phyloP scores from a whole-genome alignment of 2,888 invertebrate species.

The Lithosia quadra region DNA sequence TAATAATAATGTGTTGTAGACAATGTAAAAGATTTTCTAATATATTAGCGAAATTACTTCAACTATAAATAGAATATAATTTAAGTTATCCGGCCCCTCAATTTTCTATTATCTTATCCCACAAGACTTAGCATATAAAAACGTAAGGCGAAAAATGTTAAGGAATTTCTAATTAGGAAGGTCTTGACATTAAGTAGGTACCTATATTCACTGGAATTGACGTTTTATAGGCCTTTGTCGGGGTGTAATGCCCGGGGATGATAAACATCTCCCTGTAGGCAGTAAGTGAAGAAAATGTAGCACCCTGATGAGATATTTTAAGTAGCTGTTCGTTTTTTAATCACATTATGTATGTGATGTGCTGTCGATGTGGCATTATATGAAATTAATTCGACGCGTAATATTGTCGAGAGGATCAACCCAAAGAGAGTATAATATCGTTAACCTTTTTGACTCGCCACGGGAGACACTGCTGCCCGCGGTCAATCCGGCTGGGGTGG shows the following conservation, averaged over 20 bases:
- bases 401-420: background rate
- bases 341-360: slow-evolving; percentile 5
- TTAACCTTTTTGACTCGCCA: no score
- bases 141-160: slow-evolving; percentile 21
- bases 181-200: slow-evolving; percentile 26
- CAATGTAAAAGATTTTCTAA: background rate
- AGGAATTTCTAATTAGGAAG: slow-evolving; percentile 44
- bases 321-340: slow-evolving; percentile 10
- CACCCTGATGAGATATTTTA: slow-evolving; percentile 19
- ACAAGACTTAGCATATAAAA: slow-evolving; percentile 14
- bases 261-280: slow-evolving; percentile 6
- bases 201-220: slow-evolving; percentile 42
- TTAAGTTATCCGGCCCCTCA: background rate
- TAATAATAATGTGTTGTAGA: no score
- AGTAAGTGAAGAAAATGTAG: slow-evolving; percentile 24
- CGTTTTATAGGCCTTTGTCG: slow-evolving; percentile 34
- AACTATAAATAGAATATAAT: slow-evolving; percentile 8
- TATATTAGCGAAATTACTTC: background rate
- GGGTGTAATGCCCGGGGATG: slow-evolving; percentile 21
- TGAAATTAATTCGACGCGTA: background rate
- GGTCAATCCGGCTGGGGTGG: no score
- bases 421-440: background rate
- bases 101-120: slow-evolving; percentile 6
- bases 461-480: no score
- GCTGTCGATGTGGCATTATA: background rate